phyloP scores from a whole-genome alignment of 2,797 vertebrate species.

The Alcedo quadribrachys region DNA sequence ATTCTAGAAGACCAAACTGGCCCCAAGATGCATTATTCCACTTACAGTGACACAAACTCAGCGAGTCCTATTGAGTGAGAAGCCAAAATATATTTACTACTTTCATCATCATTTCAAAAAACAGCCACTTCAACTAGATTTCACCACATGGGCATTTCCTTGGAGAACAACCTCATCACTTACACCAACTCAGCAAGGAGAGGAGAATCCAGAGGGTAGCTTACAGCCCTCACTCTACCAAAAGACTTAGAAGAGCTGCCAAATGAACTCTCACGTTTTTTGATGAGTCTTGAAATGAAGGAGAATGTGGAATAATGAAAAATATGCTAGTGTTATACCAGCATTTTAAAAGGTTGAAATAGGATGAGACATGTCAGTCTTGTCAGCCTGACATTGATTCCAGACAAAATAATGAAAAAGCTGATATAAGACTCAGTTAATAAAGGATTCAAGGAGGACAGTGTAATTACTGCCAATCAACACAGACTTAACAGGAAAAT shows the following conservation, averaged over 20 bases:
- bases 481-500: slow-evolving; percentile 53
- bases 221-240: background rate
- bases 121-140: background rate
- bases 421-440: slow-evolving; percentile 68
- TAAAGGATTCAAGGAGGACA: slow-evolving; percentile 71
- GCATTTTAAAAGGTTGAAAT: slow-evolving; percentile 66
- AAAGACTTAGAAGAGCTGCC: background rate
- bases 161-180: background rate
- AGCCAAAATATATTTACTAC: background rate
- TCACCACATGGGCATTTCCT: background rate
- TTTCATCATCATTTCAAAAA: background rate
- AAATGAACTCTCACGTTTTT: slow-evolving; percentile 6
- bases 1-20: background rate
- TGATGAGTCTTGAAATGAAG: slow-evolving; percentile 37
- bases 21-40: background rate
- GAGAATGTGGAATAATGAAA: slow-evolving; percentile 29
- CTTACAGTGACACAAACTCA: background rate
- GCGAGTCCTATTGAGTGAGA: background rate
- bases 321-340: slow-evolving; percentile 48
- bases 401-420: slow-evolving; percentile 72
- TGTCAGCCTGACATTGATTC: slow-evolving; percentile 69
- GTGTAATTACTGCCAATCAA: slow-evolving; percentile 73
- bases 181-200: background rate
- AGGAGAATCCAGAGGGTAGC: background rate
- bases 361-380: slow-evolving; percentile 65